Base-by-base conservation (phyloP, 2,888 invertebrate genomes). In the Heliconius cydno region DNA sequence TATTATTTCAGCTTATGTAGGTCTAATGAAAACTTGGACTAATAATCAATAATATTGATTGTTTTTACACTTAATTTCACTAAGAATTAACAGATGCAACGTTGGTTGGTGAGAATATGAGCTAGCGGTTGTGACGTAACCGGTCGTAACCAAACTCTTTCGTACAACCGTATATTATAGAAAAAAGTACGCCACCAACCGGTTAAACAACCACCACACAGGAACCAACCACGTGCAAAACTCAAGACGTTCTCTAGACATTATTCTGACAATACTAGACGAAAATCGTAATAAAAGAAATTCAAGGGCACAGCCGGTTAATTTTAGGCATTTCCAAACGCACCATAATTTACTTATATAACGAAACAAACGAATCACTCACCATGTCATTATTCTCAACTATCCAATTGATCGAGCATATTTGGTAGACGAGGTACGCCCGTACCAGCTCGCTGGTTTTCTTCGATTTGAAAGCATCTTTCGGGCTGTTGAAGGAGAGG, bases 331-430 rank as follows among this genome's bases (percentile, higher is more conserved):
- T 88, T 89, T 90, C 88, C 83, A 87, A 85, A 85, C 86, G 82
- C 83, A 82, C 82, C 81, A 83, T 87, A 68, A 75, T 9, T 38
- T 28, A 73, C 81, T 94, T 94, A 94, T 90, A 90, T 93, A 94
- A 93, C 88, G 83, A 85, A 86, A 93, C 88, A 83, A 85, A 86
- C 85, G 86, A 87, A 87, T 85, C 83, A 92, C 96, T 96, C 95
- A 99, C 99, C 98, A 97, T 96, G 96, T 97, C 97, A 90, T 99
- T 99, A 95, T 99, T 96, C 90, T 98, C 98, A 85, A 99, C 99
- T 85, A 99, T 93, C 91, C 96, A 97, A 88, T 97, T 96, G 89
- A 98, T 96, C 79, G 98, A 97, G 94, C 99, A 99, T 91, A 99
- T 95, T 90, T 97, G 97, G 94, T 99, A 99, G 85, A 99, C 99